These are phyloP conservation scores for Drosophila neoperkinsi DNA, from an alignment of 2,888 invertebrate genomes.

Conservation along the genomic window DNA sequence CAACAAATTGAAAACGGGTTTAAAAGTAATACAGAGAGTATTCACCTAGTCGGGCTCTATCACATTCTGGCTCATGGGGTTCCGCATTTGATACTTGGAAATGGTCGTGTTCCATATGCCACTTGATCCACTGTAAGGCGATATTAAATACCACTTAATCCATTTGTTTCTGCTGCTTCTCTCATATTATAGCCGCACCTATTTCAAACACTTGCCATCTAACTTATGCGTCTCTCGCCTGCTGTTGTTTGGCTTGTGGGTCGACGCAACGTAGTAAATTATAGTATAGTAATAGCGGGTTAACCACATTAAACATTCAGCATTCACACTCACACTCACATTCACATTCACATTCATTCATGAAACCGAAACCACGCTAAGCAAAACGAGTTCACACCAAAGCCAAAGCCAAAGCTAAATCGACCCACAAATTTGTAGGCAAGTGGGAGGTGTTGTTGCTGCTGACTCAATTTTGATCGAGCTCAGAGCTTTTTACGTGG, in stretches of 20 bases:
- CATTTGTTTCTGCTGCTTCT: conserved; percentile 32
- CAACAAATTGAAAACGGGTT: background rate
- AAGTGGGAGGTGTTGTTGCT: conserved; percentile 22
- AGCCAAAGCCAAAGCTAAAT: conserved; percentile 28
- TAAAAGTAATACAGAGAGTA: background rate
- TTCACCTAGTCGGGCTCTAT: background rate
- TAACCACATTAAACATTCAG: conserved; percentile 34
- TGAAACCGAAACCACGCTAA: conserved; percentile 38
- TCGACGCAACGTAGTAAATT: conserved; percentile 43
- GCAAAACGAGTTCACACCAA: conserved; percentile 54
- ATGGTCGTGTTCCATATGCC: conserved; percentile 16
- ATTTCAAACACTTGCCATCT: conserved; percentile 44
- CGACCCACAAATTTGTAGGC: conserved; percentile 33
- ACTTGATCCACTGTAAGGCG: conserved; percentile 19
- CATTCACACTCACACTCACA: conserved; percentile 4
- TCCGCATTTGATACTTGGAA: background rate
- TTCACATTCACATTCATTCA: conserved; percentile 57
- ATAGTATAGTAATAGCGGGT: conserved; percentile 43
- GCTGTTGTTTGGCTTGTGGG: conserved; percentile 12
- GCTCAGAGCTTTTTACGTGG: conserved; percentile 25
- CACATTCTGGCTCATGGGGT: background rate
- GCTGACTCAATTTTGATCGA: conserved; percentile 19
- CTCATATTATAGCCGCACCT: conserved; percentile 11
- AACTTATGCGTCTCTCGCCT: conserved; percentile 10
- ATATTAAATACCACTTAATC: conserved; percentile 34